Evolutionary conservation across 1,140 invertebrate species (phyloP), one percentile per base, ranked within the genome.

Genomic region (Solenopsis invicta): DNA sequence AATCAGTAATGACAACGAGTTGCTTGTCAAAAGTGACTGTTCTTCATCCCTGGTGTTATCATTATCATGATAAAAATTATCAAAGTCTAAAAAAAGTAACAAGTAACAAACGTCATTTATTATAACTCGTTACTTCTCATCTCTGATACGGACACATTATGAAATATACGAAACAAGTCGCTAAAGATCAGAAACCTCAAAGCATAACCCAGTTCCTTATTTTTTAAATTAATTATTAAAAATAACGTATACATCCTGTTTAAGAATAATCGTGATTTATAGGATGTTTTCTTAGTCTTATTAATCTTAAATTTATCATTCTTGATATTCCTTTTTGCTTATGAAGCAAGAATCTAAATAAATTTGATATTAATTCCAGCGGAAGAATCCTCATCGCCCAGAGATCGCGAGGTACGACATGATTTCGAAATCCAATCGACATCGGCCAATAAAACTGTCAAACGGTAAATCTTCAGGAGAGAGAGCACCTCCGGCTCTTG

Each of bases 391-490:
- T 37, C 66, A 71, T 71, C 24, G 66, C 69, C 24, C 18, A 16
- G 80, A 84, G 45, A 84, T 84, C 86, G 86, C 64, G 61, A 87
- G 45, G 21, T 72, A 82, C 86, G 86, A 77, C 85, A 87, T 87
- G 86, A 89, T 89, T 87, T 87, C 86, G 86, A 74, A 85, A 90
- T 86, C 86, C 88, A 91, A 91, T 91, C 90, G 82, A 61, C 64
- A 74, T 80, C 74, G 76, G 86, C 86, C 90, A 91, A 91, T 91
- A 91, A 91, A 91, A 91, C 80, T 85, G 81, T 87, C 85, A 87
- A 91, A 91, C 82, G 90, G 77, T 89, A 89, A 88, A 91, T 91
- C 87, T 64, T 69, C 62, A 76, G 78, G 41, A 88, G 69, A 69
- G 66, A 88, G 69, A 75, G 69, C 76, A 78, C 78, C 81, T 81